Conservation (phyloP, 2,797 vertebrate species). For the Sorex maritimensis region DNA sequence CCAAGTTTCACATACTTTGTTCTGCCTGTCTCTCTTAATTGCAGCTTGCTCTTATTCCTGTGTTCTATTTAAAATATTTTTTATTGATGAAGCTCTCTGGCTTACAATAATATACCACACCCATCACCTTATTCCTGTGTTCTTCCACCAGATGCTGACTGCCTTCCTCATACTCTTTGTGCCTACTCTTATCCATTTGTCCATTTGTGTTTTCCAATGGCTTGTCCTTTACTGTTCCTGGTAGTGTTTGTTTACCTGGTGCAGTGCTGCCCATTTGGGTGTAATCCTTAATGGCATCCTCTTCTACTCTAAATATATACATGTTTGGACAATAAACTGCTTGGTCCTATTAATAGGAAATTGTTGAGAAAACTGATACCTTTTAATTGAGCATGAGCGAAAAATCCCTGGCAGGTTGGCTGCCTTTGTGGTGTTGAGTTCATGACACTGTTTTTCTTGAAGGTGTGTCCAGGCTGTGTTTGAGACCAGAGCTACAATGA, state of each 20-base stretch:
- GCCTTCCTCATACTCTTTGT: conserved; percentile 10
- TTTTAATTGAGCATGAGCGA: conserved; percentile 46
- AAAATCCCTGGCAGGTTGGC: not conserved
- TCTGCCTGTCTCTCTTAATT: not conserved
- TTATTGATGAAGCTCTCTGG: too few relatives aligned
- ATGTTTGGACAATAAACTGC: not conserved
- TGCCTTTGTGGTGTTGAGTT: not conserved
- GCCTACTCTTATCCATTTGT: not conserved
- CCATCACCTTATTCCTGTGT: not conserved
- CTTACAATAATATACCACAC: too few relatives aligned
- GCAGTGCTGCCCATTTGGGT: not conserved
- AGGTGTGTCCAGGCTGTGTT: not conserved
- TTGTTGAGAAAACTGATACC: conserved; percentile 28
- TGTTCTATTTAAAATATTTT: too few relatives aligned
- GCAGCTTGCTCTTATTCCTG: not conserved
- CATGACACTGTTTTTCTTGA: not conserved
- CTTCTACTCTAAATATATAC: conserved; percentile 4
- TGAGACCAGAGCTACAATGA: conserved; percentile 11
- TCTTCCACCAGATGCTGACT: not conserved
- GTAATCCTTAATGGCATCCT: not conserved
- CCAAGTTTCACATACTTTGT: not conserved
- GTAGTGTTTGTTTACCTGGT: not conserved
- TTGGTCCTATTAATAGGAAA: conserved; percentile 30
- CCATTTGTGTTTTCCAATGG: not conserved
- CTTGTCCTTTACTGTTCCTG: not conserved